A percentile compares a stretch with the other conserved stretches of the same genome.
Conservation (phyloP, 1,140 invertebrate genomes). For the Ladona fulva region DNA sequence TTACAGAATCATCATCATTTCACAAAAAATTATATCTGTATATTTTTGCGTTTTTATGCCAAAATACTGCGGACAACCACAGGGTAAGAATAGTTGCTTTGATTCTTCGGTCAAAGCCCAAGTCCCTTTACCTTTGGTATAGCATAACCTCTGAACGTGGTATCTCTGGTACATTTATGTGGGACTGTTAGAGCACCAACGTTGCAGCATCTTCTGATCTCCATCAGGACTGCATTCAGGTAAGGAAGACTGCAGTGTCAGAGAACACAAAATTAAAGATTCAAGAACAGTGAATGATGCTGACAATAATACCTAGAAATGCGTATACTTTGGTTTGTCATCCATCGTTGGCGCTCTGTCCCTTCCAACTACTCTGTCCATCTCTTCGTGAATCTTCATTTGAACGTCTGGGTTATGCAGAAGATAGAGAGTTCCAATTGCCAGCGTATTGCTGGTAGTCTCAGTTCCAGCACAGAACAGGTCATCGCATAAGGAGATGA, state of each 20-base stretch:
- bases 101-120: too few species aligned
- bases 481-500: constrained; percentile 24
- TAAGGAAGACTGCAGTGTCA: constrained; percentile 34
- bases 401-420: constrained; percentile 47
- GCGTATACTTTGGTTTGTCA: constrained; percentile 32
- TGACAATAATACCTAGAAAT: neutral
- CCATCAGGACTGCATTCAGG: constrained; percentile 38
- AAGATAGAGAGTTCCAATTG: constrained; percentile 45
- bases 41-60: too few species aligned
- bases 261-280: constrained; percentile 14
- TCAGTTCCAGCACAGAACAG: constrained; percentile 61
- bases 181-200: constrained; percentile 39
- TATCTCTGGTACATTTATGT: constrained; percentile 33
- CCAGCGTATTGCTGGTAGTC: constrained; percentile 44
- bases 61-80: too few species aligned
- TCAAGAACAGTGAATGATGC: neutral
- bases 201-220: constrained; percentile 38
- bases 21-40: too few species aligned
- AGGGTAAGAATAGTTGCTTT: too few species aligned
- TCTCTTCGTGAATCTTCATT: constrained; percentile 43
- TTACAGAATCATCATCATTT: too few species aligned
- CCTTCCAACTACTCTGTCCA: constrained; percentile 32
- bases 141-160: constrained; percentile 36
- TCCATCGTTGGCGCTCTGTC: constrained; percentile 34
- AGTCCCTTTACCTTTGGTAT: constrained; percentile 37